phyloP scores from a whole-genome alignment of 2,113 vertebrate species.

The Butorides virescens region DNA sequence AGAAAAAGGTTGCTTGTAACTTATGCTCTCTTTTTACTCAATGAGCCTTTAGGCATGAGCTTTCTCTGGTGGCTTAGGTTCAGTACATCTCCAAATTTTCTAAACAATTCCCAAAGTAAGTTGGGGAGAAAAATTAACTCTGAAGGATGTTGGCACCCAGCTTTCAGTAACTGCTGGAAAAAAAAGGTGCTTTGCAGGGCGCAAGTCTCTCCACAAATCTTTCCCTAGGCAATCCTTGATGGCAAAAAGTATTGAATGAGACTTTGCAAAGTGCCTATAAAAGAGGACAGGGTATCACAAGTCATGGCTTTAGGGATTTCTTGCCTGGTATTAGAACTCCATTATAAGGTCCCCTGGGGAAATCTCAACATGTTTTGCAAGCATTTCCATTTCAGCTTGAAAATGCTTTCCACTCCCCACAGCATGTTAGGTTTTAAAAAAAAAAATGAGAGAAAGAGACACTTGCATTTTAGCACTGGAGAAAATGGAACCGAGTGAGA shows the following conservation, averaged over 20 bases:
- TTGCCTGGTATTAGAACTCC: neutral
- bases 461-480: neutral
- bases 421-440: neutral
- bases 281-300: neutral
- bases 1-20: neutral
- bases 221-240: neutral
- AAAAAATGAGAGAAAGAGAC: too few species aligned
- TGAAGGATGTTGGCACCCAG: neutral
- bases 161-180: neutral
- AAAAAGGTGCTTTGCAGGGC: neutral
- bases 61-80: neutral
- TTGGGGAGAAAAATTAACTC: neutral
- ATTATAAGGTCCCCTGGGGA: neutral
- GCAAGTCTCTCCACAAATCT: neutral
- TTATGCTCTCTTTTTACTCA: neutral
- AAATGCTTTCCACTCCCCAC: neutral
- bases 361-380: neutral
- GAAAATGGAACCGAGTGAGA: neutral
- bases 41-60: neutral
- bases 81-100: neutral
- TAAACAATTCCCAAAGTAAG: neutral
- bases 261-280: neutral
- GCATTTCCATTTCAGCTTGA: neutral
- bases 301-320: neutral
- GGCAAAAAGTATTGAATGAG: neutral